Evolutionary conservation across 2,113 vertebrate species (phyloP).

Genomic region (Proteles cristata): DNA sequence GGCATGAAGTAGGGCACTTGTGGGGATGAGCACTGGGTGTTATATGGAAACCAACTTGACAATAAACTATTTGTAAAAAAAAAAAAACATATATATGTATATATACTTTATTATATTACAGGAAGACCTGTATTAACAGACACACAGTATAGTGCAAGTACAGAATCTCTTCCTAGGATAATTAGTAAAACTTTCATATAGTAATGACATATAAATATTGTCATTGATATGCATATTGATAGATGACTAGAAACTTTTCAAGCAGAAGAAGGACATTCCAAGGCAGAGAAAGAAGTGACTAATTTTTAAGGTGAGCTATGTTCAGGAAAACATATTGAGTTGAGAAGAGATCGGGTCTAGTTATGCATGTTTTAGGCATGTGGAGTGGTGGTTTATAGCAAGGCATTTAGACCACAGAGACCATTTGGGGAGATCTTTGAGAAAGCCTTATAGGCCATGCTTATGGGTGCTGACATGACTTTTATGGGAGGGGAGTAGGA

Average conservation of each 20-base stretch:
- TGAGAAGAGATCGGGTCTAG: background rate
- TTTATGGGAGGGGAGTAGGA: background rate
- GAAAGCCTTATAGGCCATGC: background rate
- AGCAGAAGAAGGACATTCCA: background rate
- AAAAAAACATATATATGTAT: background rate
- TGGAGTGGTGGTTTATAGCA: background rate
- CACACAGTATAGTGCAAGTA: background rate
- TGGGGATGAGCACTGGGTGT: no score
- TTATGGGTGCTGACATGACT: background rate
- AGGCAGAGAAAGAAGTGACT: slow-evolving; percentile 1
- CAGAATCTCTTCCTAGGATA: background rate
- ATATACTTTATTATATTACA: background rate
- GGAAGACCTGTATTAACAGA: background rate
- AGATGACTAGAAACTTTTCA: background rate
- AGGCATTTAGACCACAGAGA: background rate
- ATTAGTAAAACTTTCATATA: slow-evolving; percentile 17
- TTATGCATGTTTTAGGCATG: background rate
- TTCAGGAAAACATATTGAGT: background rate
- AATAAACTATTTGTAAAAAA: no score
- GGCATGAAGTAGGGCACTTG: no score
- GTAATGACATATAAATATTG: background rate
- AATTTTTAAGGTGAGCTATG: background rate
- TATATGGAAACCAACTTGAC: no score
- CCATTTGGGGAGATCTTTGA: background rate
- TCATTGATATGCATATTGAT: background rate